These are phyloP conservation scores for Miltochrista miniata DNA, from an alignment of 2,888 invertebrate species.

Conservation along the genomic window DNA sequence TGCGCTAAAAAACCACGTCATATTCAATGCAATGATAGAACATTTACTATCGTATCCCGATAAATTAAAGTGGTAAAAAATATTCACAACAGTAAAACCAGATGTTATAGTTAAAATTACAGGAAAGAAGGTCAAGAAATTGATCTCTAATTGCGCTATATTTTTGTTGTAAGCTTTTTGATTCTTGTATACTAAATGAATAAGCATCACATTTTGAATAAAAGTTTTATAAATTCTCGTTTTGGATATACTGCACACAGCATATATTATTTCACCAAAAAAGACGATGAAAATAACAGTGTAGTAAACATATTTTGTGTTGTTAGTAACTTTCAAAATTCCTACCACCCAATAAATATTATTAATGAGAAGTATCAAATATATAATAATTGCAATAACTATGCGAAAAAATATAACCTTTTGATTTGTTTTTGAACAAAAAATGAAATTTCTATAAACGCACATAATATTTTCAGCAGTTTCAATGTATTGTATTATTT, in stretches of 20 bases:
- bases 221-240: background rate
- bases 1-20: background rate
- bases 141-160: background rate
- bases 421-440: background rate
- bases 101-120: background rate
- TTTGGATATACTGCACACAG: background rate
- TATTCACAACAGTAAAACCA: background rate
- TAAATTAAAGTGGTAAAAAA: no score
- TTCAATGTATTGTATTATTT: no score
- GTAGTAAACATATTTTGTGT: background rate
- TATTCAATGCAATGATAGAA: background rate
- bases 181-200: background rate
- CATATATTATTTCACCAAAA: background rate
- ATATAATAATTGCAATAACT: background rate
- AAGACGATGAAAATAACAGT: background rate
- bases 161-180: background rate
- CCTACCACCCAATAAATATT: background rate
- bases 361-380: background rate
- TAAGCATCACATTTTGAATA: background rate
- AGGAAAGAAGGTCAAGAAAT: background rate
- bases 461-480: background rate
- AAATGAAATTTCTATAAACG: background rate
- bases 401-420: background rate
- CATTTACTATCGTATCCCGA: background rate
- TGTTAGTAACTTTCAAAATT: no score